These are phyloP conservation scores for Platycnemis pennipes DNA, from an alignment of 2,888 invertebrate species.

Conservation along the genomic window DNA sequence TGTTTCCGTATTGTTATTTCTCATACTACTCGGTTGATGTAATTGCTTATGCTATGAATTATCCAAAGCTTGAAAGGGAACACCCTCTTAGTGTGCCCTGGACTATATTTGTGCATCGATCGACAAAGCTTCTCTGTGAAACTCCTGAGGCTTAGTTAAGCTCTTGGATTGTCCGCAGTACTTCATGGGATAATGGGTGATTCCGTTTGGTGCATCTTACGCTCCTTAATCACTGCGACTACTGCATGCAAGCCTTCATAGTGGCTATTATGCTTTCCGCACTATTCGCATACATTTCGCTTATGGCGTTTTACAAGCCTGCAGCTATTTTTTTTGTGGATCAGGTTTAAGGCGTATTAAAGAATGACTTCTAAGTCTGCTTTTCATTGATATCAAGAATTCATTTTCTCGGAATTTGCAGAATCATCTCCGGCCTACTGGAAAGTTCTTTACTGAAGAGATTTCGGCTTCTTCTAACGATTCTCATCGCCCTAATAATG, in stretches of 20 bases:
- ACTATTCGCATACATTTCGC: neutral
- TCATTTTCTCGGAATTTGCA: neutral
- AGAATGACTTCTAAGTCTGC: neutral
- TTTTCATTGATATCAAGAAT: neutral
- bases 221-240: neutral
- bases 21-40: neutral
- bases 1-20: neutral
- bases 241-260: neutral
- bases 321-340: neutral
- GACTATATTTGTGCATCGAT: neutral
- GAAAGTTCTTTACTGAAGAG: neutral
- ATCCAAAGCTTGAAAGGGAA: neutral
- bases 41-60: neutral
- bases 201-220: neutral
- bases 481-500: too few relatives aligned
- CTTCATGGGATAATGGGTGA: neutral
- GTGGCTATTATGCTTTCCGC: neutral
- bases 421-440: neutral
- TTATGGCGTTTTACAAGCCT: neutral
- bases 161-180: neutral
- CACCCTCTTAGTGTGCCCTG: neutral
- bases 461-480: too few relatives aligned
- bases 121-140: neutral
- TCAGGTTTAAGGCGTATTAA: neutral
- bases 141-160: neutral